Evolutionary conservation across 2,888 invertebrate species (phyloP), one percentile per base, ranked within the genome.

Genomic region (Drosophila pseudotakahashii): DNA sequence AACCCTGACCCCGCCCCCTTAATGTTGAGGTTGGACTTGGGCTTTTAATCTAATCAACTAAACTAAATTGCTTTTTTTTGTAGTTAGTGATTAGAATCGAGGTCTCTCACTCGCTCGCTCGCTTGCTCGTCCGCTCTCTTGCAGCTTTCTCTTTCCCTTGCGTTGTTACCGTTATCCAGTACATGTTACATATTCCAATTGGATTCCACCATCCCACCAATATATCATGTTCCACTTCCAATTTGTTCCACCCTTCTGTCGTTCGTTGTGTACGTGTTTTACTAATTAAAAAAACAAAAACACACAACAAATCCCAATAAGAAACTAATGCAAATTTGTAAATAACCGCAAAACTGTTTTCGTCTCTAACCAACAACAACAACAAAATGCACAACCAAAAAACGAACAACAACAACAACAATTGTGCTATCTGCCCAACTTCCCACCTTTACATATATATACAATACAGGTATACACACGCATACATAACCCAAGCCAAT

Each of bases 401-500:
- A 48, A 26, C 19, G 19, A 34, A 63, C 57, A 34, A 63, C 57
- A 52, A 60, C 52, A 64, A 75, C 50, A 66, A 58, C 50, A 66
- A 54, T 67, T 77, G 81, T 87, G 81, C 88, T 39, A 11, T 81
- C 78, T 60, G 75, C 76, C 80, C 84, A 78, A 59, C 30, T 57
- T 55, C 58, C 59, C 59, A 57, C 39, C 59, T 57, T 14, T 62
- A 34, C 48, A 47, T 48, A 58, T 45, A 61, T 42, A 23, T 42
- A 42, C 42, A 42, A 42, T 63, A 59, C 58, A 92, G 92, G 90
- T 92, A 91, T 89, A 91, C 90, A 80, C 91, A 91, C 81, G 92
- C 90, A 85, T 92, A 91, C 83, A 90, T 91, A 86, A 89, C 90
- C 89, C 91, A 91, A 88, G 87, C 90, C 77, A 92, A 89, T 88